Evolutionary conservation across 2,888 invertebrate genomes (phyloP).

Genomic region (Actias luna): DNA sequence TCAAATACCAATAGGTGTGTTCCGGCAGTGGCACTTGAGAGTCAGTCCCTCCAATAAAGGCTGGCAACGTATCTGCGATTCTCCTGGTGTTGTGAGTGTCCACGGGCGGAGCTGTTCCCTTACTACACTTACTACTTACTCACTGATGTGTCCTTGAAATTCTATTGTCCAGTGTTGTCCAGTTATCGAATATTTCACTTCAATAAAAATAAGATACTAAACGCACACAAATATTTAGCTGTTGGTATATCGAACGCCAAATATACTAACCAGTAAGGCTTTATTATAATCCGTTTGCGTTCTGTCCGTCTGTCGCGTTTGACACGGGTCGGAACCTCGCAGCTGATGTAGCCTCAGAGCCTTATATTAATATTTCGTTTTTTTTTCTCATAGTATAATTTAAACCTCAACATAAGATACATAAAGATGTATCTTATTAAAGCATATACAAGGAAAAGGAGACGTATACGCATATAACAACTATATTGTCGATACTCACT

Average conservation of each 20-base stretch:
- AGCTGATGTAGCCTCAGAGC: constrained; percentile 37
- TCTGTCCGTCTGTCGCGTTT: constrained; percentile 44
- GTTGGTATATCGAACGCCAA: constrained; percentile 10
- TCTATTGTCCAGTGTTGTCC: no score
- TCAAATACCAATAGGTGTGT: no score
- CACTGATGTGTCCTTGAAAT: no score
- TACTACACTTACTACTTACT: no score
- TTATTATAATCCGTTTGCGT: constrained; percentile 47
- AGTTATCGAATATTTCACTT: no score
- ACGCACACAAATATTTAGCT: neutral
- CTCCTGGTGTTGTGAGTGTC: no score
- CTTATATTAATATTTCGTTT: constrained; percentile 23
- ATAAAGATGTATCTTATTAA: neutral
- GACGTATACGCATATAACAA: no score
- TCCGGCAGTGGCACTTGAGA: no score
- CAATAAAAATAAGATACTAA: neutral
- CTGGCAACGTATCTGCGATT: no score
- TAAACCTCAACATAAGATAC: neutral
- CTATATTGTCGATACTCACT: neutral
- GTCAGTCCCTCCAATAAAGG: no score
- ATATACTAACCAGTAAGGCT: constrained; percentile 26
- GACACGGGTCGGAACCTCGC: constrained; percentile 51
- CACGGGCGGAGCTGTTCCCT: no score
- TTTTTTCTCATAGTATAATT: constrained; percentile 17
- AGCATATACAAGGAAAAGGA: neutral